These are phyloP conservation scores for Galerucella pusilla DNA, from an alignment of 2,888 invertebrate species.

Conservation along the genomic window DNA sequence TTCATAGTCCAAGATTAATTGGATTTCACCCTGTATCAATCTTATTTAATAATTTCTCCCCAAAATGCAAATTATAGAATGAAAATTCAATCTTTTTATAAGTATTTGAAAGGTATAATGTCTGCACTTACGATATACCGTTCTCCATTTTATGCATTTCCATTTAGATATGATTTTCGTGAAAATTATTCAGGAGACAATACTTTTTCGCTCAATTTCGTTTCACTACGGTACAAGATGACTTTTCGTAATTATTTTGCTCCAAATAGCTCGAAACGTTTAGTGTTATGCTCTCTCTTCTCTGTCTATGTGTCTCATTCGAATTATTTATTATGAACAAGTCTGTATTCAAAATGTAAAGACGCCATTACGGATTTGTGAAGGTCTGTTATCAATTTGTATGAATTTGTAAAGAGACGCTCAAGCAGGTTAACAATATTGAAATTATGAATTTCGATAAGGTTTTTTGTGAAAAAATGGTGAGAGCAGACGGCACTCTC, in stretches of 20 bases:
- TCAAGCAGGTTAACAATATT: no score
- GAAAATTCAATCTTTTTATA: no score
- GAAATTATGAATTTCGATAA: no score
- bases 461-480: no score
- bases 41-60: no score
- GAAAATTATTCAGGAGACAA: conserved; percentile 29
- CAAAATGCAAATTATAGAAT: no score
- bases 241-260: conserved; percentile 18
- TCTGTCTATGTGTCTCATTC: neutral
- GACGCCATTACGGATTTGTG: neutral
- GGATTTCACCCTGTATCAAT: no score
- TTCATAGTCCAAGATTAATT: no score
- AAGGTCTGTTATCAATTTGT: neutral
- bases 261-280: conserved; percentile 16
- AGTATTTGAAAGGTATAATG: neutral
- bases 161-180: conserved; percentile 2
- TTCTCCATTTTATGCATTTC: conserved; percentile 12
- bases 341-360: neutral
- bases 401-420: no score
- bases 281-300: neutral
- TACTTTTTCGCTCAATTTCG: conserved; percentile 33
- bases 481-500: no score
- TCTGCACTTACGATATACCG: neutral
- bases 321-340: conserved; percentile 4
- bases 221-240: conserved; percentile 24